Conservation (phyloP, 2,113 vertebrate genomes). For the Nothocercus nigrocapillus region DNA sequence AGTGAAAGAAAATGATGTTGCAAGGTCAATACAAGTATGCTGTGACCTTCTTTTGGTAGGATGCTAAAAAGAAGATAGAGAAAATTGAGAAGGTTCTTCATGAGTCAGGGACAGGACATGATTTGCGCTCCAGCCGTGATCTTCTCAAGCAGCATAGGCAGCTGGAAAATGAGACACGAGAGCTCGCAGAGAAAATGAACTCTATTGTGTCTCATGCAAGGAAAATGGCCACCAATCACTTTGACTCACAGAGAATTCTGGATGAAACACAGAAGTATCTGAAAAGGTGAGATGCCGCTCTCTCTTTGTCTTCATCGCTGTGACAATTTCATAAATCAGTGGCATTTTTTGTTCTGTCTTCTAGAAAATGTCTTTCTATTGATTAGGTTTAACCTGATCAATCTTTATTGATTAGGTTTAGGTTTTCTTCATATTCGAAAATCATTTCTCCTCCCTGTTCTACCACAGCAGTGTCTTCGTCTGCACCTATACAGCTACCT, state of each 20-base stretch:
- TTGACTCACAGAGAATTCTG: conserved; percentile 83
- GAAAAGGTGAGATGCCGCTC: conserved; percentile 71
- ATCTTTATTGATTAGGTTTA: too few species aligned
- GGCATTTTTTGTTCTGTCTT: neutral
- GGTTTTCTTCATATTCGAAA: neutral
- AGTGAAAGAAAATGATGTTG: neutral
- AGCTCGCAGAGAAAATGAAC: conserved; percentile 87
- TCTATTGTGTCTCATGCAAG: conserved; percentile 82
- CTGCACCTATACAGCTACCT: neutral
- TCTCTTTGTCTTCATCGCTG: neutral
- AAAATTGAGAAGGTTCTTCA: conserved; percentile 85
- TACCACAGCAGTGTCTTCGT: neutral
- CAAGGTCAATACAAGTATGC: neutral
- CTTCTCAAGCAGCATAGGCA: conserved; percentile 85
- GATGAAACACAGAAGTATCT: conserved; percentile 85
- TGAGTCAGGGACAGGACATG: conserved; percentile 78
- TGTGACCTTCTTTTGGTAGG: conserved; percentile 65
- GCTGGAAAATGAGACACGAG: conserved; percentile 82
- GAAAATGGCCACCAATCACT: conserved; percentile 83
- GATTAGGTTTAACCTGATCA: neutral
- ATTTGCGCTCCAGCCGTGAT: conserved; percentile 82
- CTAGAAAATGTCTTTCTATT: neutral
- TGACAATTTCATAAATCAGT: neutral
- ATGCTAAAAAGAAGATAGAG: conserved; percentile 86
- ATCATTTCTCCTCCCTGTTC: neutral